These are phyloP conservation scores for Solea senegalensis DNA, from an alignment of 2,113 vertebrate species.

Conservation along the genomic window DNA sequence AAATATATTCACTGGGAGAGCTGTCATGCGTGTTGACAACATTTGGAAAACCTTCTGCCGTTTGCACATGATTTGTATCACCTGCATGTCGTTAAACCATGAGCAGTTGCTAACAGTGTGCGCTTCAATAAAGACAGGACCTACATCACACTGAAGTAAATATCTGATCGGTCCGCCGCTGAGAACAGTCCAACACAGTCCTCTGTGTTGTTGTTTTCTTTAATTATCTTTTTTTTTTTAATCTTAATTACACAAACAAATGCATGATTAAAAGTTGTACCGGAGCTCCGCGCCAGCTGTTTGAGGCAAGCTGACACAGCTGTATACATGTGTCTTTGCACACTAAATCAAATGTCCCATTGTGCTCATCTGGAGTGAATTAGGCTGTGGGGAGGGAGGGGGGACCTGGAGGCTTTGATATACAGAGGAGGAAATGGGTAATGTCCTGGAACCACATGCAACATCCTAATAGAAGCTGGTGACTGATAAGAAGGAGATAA, in stretches of 20 bases:
- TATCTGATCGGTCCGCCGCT: conserved; percentile 60
- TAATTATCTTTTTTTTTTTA: conserved; percentile 16
- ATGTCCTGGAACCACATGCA: conserved; percentile 78
- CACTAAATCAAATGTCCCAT: conserved; percentile 79
- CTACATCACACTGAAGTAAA: conserved; percentile 65
- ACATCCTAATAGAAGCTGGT: conserved; percentile 73
- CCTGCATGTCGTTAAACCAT: conserved; percentile 68
- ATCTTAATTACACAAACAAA: conserved; percentile 79
- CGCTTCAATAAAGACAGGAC: conserved; percentile 58
- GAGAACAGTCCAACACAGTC: conserved; percentile 51
- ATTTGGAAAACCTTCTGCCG: conserved; percentile 67
- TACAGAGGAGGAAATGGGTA: conserved; percentile 80
- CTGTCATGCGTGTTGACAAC: conserved; percentile 67
- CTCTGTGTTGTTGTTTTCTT: conserved; percentile 14
- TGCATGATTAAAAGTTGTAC: conserved; percentile 75
- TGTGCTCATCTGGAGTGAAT: conserved; percentile 80
- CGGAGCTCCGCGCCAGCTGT: conserved; percentile 67
- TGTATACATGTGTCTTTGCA: conserved; percentile 76
- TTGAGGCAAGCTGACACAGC: conserved; percentile 71
- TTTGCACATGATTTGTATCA: conserved; percentile 72
- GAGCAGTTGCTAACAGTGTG: conserved; percentile 45
- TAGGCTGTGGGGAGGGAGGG: conserved; percentile 51
- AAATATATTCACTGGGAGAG: conserved; percentile 60
- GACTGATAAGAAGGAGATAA: conserved; percentile 75
- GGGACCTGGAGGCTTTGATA: conserved; percentile 69